Evolutionary conservation across 2,888 invertebrate species (phyloP), one percentile per base, ranked within the genome.

Genomic region (Diaprepes abbreviatus): DNA sequence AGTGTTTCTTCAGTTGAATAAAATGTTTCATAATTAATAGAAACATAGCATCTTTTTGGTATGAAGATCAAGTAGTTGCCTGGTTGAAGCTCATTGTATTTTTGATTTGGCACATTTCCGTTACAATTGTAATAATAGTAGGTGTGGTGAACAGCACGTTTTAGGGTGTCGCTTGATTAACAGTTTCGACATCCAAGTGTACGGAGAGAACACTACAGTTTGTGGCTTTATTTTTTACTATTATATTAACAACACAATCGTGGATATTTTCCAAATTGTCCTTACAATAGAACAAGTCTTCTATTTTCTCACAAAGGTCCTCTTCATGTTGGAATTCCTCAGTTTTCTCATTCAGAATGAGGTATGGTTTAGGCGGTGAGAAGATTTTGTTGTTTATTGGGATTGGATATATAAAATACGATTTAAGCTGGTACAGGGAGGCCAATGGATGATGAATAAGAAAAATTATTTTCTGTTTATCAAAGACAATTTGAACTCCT

Each of bases 341-440:
- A 33, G 17, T 45, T 17, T 28, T 64, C 64, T 43, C 55, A 64
- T 64, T 64, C 2, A 55, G 21, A 17, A 16, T 40, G 10, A 55
- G 45, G 14, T 52, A 55, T 12, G 55, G 55, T 31, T 45, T 64
- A 12, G 9, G 21, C 4, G 55, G 43, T 9, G 31, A 38, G 14
- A 54, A n/a, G 12, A 35, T 48, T 62, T 62, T 38, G 45, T 62
- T 48, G 19, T 62, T 12, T 2, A 60, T 33, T 48, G 10, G 40
- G n/a, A 50, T 19, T 33, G 52, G 52, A 52, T 52, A 52, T 16
- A 52, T 12, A 7, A 52, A 52, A 17, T 33, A 52, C 1, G 52
- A 24, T 28, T n/a, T 52, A 33, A 52, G 33, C 1, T 12, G n/a
- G 12, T 16, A 1, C 9, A 9, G 1, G 5, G 3, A 24, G 1